These are phyloP conservation scores for Plectropomus leopardus DNA, from an alignment of 2,113 vertebrate species.

Conservation along the genomic window DNA sequence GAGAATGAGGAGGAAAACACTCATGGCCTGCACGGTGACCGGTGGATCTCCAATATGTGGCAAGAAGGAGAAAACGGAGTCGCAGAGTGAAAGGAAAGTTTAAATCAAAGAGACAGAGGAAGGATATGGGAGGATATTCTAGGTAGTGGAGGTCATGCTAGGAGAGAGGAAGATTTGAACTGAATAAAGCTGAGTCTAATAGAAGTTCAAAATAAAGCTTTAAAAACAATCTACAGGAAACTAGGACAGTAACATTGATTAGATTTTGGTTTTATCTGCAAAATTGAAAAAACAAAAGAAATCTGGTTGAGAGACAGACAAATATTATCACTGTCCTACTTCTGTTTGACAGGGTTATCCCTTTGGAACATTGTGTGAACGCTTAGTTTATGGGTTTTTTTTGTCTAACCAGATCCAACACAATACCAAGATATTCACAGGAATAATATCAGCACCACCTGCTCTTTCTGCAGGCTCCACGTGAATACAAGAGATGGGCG, in stretches of 20 bases:
- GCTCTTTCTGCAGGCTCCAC: neutral
- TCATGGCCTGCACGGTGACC: neutral
- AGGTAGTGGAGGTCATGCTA: neutral
- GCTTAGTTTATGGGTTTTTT: no score
- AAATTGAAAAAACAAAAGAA: conserved; percentile 36
- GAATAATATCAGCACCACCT: neutral
- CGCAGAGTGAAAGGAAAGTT: neutral
- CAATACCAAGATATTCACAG: neutral
- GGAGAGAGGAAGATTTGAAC: conserved; percentile 4
- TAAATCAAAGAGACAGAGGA: neutral
- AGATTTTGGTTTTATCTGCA: conserved; percentile 43
- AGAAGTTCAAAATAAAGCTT: conserved; percentile 15
- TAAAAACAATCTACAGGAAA: conserved; percentile 51
- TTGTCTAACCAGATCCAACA: neutral
- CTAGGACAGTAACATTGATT: conserved; percentile 45
- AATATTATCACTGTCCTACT: conserved; percentile 16
- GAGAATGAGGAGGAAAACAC: neutral
- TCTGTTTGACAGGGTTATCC: neutral
- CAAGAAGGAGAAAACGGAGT: neutral
- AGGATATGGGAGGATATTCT: conserved; percentile 3
- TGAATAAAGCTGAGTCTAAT: conserved; percentile 3
- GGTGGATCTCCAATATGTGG: neutral
- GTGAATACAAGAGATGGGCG: no score
- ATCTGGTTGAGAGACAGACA: neutral
- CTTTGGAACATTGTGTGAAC: conserved; percentile 6